phyloP scores from a whole-genome alignment of 2,797 vertebrate species.

The Fistularia tabacaria region DNA sequence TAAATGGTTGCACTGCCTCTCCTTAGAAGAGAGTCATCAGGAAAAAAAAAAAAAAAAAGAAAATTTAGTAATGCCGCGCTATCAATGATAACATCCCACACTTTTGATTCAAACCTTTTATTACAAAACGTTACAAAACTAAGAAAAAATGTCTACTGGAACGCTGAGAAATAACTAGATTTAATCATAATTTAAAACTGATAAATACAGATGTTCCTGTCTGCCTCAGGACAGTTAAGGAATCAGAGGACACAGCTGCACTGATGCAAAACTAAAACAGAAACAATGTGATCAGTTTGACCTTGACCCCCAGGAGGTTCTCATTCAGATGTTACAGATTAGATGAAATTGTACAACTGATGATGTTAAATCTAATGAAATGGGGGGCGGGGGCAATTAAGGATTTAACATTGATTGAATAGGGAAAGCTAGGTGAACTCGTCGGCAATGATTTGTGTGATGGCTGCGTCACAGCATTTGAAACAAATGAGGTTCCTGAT shows the following conservation, averaged over 20 bases:
- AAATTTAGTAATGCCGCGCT: no score
- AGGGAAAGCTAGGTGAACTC: conserved; percentile 18
- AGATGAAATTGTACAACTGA: conserved; percentile 28
- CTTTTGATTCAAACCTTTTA: conserved; percentile 48
- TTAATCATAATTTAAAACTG: conserved; percentile 72
- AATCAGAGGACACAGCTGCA: conserved; percentile 51
- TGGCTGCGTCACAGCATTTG: conserved; percentile 4
- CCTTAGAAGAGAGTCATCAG: no score
- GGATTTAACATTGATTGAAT: conserved; percentile 29
- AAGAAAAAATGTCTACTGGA: conserved; percentile 33
- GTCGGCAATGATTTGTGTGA: conserved; percentile 17
- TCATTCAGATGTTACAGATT: conserved; percentile 20
- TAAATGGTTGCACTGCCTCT: conserved; percentile 8
- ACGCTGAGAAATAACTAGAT: conserved; percentile 46
- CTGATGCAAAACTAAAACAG: conserved; percentile 44
- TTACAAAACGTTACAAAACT: conserved; percentile 66
- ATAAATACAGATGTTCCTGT: conserved; percentile 63
- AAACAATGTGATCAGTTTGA: conserved; percentile 39
- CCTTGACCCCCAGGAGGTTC: conserved; percentile 24
- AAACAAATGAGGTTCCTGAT: not conserved
- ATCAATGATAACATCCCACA: not conserved
- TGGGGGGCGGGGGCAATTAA: conserved; percentile 6
- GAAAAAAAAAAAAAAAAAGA: no score
- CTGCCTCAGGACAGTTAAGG: conserved; percentile 18
- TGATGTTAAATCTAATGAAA: conserved; percentile 16